Base-by-base conservation (phyloP, 2,797 vertebrate genomes). In the Hybognathus amarus region DNA sequence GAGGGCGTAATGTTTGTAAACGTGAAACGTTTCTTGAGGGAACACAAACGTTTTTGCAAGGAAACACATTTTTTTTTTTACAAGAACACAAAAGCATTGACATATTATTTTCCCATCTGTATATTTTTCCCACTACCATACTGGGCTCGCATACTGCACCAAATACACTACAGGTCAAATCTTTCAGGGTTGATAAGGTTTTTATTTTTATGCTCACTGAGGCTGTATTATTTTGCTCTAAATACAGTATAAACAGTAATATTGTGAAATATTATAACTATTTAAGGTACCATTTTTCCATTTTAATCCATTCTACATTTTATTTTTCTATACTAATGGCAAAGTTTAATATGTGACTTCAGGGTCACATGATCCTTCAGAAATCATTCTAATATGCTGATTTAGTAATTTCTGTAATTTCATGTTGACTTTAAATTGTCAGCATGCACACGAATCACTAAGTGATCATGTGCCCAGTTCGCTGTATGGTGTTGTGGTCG, bases 401-500 rank as follows among this genome's bases (percentile, higher is more conserved):
- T n/a, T 68, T 68, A 8, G 33, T 36, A 5, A 36, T 36, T 36
- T 36, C 36, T 42, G 40, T 42, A 22, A 15, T 75, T 56, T 56
- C 30, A 56, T 56, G 33, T 56, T 64, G 3, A 68, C 1, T 42
- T 68, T 40, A 40, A 40, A 42, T n/a, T 54, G 47, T 20, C 47
- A 74, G 7, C 18, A 52, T 22, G 70, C 47, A 52, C 63, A 54
- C 68, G 30, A n/a, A 42, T 42, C 40, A 42, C 10, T 10, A 61
- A 61, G 38, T 80, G 50, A 18, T 47, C 30, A 33, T 47, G 38
- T 61, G 15, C 68, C 40, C 54, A 69, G 63, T 59, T 68, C n/a
- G 27, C n/a, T 47, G 36, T 61, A 36, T 83, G 20, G 11, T 40
- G 61, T 71, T 73, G 47, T 69, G 20, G 83, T 88, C 66, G 79